These are phyloP conservation scores for Actenoides lindsayi DNA, from an alignment of 2,113 vertebrate species.

Conservation along the genomic window DNA sequence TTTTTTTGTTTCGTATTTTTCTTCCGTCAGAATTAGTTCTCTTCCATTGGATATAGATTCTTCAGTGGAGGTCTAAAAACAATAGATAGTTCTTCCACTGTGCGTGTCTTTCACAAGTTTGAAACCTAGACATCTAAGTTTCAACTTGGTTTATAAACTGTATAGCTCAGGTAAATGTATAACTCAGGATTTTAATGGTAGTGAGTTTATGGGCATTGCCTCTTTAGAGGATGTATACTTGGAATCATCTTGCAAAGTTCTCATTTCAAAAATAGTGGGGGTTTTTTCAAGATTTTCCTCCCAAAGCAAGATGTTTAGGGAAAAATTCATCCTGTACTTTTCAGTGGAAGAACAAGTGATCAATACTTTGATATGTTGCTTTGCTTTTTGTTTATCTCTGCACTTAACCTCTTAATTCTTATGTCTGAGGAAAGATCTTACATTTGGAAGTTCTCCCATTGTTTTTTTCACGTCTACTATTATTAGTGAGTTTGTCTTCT, in stretches of 20 bases:
- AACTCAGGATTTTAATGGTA: not conserved
- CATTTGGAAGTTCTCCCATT: not conserved
- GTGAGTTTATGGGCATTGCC: slow-evolving; percentile 6
- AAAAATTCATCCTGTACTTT: not conserved
- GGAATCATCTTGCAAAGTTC: not conserved
- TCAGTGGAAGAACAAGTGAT: not conserved
- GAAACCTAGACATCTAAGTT: not conserved
- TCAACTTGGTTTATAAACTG: not conserved
- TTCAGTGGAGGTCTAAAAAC: not conserved
- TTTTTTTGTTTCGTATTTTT: too few relatives aligned
- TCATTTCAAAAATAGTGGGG: not conserved
- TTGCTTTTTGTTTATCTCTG: not conserved
- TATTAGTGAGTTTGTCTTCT: not conserved
- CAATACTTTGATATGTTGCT: not conserved
- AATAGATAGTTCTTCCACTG: not conserved
- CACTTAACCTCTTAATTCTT: not conserved
- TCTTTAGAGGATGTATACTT: not conserved
- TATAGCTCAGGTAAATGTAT: not conserved
- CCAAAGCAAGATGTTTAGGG: not conserved
- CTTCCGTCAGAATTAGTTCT: not conserved
- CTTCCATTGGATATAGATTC: not conserved
- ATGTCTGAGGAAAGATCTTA: not conserved
- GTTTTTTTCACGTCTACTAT: not conserved
- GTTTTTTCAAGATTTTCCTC: not conserved
- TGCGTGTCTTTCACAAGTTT: not conserved